phyloP scores from a whole-genome alignment of 35 echinoderm and acorn worm genomes.

The Anneissia japonica region DNA sequence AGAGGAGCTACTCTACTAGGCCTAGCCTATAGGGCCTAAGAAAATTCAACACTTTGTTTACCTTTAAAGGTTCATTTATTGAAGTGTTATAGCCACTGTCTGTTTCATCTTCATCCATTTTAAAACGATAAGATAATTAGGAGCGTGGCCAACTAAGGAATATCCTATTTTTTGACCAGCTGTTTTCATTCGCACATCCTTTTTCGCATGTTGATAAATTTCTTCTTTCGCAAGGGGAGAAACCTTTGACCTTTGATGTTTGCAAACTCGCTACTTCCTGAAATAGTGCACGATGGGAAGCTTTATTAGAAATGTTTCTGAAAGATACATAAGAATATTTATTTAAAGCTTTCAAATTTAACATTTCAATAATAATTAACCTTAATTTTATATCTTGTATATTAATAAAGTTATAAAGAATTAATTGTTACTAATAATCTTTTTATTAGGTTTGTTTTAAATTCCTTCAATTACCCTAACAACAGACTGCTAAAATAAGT shows the following conservation, averaged over 20 bases:
- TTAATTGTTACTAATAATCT: background rate
- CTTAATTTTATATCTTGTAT: background rate
- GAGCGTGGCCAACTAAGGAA: background rate
- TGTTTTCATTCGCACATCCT: background rate
- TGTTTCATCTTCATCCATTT: constrained; percentile 95
- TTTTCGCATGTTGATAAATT: background rate
- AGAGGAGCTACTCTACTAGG: too few species aligned
- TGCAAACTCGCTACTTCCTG: too few species aligned
- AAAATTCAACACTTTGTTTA: constrained; percentile 11
- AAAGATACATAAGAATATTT: too few species aligned
- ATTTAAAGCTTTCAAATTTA: too few species aligned
- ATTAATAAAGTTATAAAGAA: background rate
- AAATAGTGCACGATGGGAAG: background rate
- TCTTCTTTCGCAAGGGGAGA: background rate
- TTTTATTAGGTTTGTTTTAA: too few species aligned
- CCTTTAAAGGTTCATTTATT: constrained; percentile 77
- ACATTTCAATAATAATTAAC: background rate
- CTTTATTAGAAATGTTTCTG: background rate
- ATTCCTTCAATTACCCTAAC: background rate
- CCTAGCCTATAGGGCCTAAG: too few species aligned
- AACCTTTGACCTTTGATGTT: background rate
- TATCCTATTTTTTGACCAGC: background rate
- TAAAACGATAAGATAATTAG: background rate
- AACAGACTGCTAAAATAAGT: background rate
- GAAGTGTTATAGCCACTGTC: constrained; percentile 85